A percentile compares a stretch with the other conserved stretches of the same genome.
These are phyloP conservation scores for Equus quagga DNA, from an alignment of 2,113 vertebrate genomes.

Conservation along the genomic window DNA sequence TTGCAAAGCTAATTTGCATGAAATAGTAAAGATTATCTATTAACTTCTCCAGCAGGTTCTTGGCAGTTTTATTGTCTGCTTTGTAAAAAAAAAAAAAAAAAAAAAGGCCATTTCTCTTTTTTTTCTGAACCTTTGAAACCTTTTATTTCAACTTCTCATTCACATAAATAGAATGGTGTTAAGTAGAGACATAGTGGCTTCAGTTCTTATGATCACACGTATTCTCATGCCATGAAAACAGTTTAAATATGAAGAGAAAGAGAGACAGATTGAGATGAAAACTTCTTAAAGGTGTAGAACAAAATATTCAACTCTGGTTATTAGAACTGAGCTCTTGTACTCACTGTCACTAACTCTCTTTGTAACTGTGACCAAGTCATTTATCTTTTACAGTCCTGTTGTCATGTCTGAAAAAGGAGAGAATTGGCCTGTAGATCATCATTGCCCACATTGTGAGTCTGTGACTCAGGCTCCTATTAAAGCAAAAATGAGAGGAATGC, in stretches of 20 bases:
- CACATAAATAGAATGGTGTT: conserved; percentile 34
- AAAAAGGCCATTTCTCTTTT: conserved; percentile 1
- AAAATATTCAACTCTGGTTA: not conserved
- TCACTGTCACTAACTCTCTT: not conserved
- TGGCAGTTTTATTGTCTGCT: conserved; percentile 36
- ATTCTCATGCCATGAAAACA: conserved; percentile 42
- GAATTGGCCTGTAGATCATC: conserved; percentile 22
- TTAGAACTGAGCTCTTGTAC: conserved; percentile 14
- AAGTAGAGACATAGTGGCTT: not conserved
- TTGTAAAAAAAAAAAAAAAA: conserved; percentile 42
- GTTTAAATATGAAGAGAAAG: not conserved
- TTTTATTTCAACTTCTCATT: conserved; percentile 13
- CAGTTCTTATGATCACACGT: not conserved
- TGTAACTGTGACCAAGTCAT: not conserved
- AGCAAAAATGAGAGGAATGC: conserved; percentile 54
- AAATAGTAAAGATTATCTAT: conserved; percentile 59
- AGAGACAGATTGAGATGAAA: not conserved
- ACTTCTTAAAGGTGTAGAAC: not conserved
- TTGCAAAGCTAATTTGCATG: conserved; percentile 58
- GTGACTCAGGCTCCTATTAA: not conserved
- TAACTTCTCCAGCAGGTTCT: conserved; percentile 29
- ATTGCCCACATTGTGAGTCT: not conserved
- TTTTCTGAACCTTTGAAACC: conserved; percentile 50
- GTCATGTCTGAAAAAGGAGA: conserved; percentile 26
- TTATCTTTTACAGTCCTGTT: not conserved